Conservation (phyloP, 1,140 invertebrate species). For the Cepaea nemoralis region DNA sequence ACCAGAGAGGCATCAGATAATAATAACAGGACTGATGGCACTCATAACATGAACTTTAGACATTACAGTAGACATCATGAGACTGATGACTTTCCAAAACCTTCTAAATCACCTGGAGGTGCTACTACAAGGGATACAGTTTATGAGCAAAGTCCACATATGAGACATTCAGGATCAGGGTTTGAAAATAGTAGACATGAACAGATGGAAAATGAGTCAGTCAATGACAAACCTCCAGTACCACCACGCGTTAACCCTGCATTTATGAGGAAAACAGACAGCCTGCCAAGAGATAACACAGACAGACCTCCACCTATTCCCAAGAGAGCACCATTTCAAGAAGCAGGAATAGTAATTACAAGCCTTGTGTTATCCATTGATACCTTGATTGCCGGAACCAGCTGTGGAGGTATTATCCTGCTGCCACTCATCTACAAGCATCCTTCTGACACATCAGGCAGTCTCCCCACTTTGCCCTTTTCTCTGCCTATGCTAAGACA, state of each 20-base stretch:
- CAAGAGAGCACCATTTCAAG: neutral
- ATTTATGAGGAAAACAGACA: neutral
- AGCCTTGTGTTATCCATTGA: conserved; percentile 6
- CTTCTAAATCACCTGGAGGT: neutral
- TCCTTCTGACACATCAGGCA: neutral
- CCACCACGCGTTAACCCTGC: neutral
- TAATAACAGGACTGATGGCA: neutral
- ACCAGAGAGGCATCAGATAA: neutral
- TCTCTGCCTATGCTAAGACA: neutral
- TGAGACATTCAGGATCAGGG: too few species aligned
- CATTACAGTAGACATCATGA: neutral
- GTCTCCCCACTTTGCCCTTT: neutral
- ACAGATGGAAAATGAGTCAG: too few species aligned
- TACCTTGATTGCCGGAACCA: conserved; percentile 16
- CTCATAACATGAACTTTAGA: neutral
- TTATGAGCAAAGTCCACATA: too few species aligned
- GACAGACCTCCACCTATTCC: conserved; percentile 4
- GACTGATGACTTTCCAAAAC: neutral
- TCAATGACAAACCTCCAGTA: neutral
- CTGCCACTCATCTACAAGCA: neutral
- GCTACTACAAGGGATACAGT: too few species aligned
- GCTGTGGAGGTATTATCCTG: neutral
- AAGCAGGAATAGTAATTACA: neutral
- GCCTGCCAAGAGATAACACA: neutral
- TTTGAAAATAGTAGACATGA: too few species aligned